phyloP scores from a whole-genome alignment of 2,113 vertebrate genomes.

The Montifringilla adamsi region DNA sequence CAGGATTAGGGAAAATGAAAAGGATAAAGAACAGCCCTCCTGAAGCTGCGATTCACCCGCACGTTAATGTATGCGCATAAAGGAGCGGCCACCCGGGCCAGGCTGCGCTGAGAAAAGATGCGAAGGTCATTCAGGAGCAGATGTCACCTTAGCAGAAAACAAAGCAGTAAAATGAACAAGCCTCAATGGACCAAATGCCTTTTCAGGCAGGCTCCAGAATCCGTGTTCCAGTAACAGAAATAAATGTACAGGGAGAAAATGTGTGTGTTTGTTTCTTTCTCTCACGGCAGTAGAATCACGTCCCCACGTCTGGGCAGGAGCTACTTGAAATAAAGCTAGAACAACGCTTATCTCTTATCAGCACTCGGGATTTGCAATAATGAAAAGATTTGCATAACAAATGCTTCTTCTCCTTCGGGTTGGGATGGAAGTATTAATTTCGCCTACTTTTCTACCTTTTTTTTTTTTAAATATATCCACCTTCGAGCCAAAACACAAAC shows the following conservation, averaged over 20 bases:
- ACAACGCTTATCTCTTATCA: slow-evolving; percentile 70
- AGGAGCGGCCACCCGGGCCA: slow-evolving; percentile 59
- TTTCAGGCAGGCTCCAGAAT: slow-evolving; percentile 56
- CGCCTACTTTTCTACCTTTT: slow-evolving; percentile 12
- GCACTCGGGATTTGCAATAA: slow-evolving; percentile 67
- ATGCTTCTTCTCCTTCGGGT: slow-evolving; percentile 54
- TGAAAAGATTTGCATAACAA: slow-evolving; percentile 75
- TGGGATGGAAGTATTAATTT: slow-evolving; percentile 67
- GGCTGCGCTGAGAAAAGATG: slow-evolving; percentile 54
- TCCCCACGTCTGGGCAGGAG: slow-evolving; percentile 12
- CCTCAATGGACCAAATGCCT: slow-evolving; percentile 66
- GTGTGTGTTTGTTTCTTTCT: slow-evolving; percentile 44
- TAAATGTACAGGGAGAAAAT: slow-evolving; percentile 19
- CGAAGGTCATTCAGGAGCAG: slow-evolving; percentile 72
- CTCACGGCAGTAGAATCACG: slow-evolving; percentile 11
- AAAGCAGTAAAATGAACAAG: slow-evolving; percentile 66
- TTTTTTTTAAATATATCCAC: neutral
- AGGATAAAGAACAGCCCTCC: slow-evolving; percentile 60
- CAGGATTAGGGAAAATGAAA: slow-evolving; percentile 53
- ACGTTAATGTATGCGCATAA: slow-evolving; percentile 68
- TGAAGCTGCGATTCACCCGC: slow-evolving; percentile 53
- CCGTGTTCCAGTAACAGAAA: slow-evolving; percentile 56
- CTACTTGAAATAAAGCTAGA: slow-evolving; percentile 60
- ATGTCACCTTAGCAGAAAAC: slow-evolving; percentile 72
- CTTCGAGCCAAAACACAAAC: neutral